Conservation (phyloP, 2,888 invertebrate genomes). For the Ophonus ardosiacus region DNA sequence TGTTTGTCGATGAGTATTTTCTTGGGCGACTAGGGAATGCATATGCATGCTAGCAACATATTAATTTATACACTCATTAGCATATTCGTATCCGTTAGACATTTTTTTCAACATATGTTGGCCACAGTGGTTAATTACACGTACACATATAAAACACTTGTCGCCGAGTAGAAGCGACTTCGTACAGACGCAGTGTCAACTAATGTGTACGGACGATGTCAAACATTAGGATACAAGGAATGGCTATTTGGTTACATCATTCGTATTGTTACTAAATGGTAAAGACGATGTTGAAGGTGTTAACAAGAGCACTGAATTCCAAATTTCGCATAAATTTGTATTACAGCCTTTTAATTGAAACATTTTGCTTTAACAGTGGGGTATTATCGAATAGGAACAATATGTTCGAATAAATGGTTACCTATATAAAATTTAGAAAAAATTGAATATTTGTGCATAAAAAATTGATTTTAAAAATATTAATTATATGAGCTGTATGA, state of each 20-base stretch:
- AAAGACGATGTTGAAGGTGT: conserved; percentile 3
- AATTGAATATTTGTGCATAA: too few relatives aligned
- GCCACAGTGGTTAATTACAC: conserved; percentile 74
- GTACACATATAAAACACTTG: conserved; percentile 64
- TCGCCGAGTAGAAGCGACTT: conserved; percentile 51
- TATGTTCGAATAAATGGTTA: not conserved
- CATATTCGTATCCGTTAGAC: conserved; percentile 77
- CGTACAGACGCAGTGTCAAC: conserved; percentile 24
- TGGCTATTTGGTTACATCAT: not conserved
- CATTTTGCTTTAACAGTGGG: not conserved
- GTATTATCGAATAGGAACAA: not conserved
- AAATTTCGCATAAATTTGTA: conserved; percentile 14
- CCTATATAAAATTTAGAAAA: too few relatives aligned
- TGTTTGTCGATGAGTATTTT: conserved; percentile 70
- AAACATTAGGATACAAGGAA: not conserved
- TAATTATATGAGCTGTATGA: too few relatives aligned
- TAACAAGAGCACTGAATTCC: not conserved
- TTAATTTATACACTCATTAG: conserved; percentile 77
- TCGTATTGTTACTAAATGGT: not conserved
- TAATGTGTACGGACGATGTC: conserved; percentile 3
- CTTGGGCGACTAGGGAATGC: conserved; percentile 73
- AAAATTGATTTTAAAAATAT: too few relatives aligned
- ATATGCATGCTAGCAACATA: conserved; percentile 77
- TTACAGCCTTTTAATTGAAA: not conserved
- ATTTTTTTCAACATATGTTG: conserved; percentile 75